Percentiles rank a stretch among this genome's conserved stretches.
phyloP scores from a whole-genome alignment of 2,113 vertebrate species.

The Ailurus styani region DNA sequence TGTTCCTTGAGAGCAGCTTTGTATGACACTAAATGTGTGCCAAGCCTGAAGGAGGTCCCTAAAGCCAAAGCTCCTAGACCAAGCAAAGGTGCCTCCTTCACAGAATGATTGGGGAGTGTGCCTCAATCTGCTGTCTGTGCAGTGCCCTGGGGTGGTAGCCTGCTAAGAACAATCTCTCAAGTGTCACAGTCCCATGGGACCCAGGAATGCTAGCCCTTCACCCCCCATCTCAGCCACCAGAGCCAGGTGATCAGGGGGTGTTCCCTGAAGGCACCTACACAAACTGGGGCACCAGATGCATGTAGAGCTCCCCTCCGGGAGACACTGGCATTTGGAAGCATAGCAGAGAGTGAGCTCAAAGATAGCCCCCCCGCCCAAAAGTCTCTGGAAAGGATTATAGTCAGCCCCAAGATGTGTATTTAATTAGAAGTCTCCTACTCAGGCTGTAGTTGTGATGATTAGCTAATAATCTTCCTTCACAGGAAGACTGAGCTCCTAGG shows the following conservation, averaged over 20 bases:
- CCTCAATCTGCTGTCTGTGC: not conserved
- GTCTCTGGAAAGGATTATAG: not conserved
- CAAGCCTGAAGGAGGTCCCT: not conserved
- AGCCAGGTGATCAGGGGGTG: not conserved
- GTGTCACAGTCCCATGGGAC: not conserved
- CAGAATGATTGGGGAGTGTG: not conserved
- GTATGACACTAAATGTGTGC: not conserved
- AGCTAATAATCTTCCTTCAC: not conserved
- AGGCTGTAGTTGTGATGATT: not conserved
- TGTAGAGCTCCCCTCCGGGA: not conserved
- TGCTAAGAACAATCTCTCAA: not conserved
- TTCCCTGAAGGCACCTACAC: not conserved
- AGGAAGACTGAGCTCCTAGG: not conserved
- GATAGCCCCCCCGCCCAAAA: not conserved
- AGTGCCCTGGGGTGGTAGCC: not conserved
- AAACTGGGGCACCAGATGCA: not conserved
- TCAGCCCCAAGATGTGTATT: not conserved
- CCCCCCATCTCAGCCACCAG: not conserved
- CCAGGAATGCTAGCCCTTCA: not conserved
- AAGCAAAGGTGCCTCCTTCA: not conserved
- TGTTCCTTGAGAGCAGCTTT: not conserved
- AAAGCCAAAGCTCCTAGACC: not conserved
- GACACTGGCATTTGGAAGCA: not conserved
- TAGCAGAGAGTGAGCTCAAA: not conserved
- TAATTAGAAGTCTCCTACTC: not conserved